These are phyloP conservation scores for Hoplias malabaricus DNA, from an alignment of 2,113 vertebrate species.

Conservation along the genomic window DNA sequence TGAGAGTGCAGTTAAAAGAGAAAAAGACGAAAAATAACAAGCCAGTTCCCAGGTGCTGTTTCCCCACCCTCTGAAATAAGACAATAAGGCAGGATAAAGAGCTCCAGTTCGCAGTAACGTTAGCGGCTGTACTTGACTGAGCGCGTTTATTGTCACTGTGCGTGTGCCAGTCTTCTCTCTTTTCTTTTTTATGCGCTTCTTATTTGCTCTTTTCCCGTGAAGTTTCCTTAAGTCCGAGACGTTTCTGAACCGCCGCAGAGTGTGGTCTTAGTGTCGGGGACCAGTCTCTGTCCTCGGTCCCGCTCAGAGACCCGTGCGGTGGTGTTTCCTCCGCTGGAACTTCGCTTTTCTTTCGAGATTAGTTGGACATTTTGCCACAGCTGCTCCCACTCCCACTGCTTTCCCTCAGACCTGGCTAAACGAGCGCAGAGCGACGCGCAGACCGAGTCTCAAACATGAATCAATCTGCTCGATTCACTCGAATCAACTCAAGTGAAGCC, in stretches of 20 bases:
- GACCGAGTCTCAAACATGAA: neutral
- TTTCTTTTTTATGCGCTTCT: slow-evolving; percentile 62
- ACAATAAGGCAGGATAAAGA: neutral
- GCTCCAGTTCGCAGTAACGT: slow-evolving; percentile 32
- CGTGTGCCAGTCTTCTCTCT: slow-evolving; percentile 61
- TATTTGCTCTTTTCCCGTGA: slow-evolving; percentile 70
- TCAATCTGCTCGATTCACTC: neutral
- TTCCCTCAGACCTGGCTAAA: slow-evolving; percentile 69
- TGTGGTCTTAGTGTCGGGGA: slow-evolving; percentile 33
- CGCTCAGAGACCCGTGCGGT: slow-evolving; percentile 34
- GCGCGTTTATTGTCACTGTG: slow-evolving; percentile 80
- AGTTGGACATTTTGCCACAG: slow-evolving; percentile 62
- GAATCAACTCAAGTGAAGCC: neutral
- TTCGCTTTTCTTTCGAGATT: slow-evolving; percentile 65
- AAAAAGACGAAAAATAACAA: neutral
- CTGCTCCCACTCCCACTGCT: slow-evolving; percentile 60
- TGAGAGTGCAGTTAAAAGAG: slow-evolving; percentile 66
- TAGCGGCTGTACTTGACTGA: slow-evolving; percentile 69
- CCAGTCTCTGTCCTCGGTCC: neutral
- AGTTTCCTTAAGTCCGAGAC: slow-evolving; percentile 60
- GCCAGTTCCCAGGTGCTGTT: slow-evolving; percentile 9
- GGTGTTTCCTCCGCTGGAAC: slow-evolving; percentile 52
- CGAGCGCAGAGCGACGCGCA: slow-evolving; percentile 60
- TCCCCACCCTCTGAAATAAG: neutral
- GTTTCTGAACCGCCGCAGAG: slow-evolving; percentile 42